A percentile compares a stretch with the other conserved stretches of the same genome.
Conservation (phyloP, 1,140 invertebrate genomes). For the Caenorhabditis remanei region DNA sequence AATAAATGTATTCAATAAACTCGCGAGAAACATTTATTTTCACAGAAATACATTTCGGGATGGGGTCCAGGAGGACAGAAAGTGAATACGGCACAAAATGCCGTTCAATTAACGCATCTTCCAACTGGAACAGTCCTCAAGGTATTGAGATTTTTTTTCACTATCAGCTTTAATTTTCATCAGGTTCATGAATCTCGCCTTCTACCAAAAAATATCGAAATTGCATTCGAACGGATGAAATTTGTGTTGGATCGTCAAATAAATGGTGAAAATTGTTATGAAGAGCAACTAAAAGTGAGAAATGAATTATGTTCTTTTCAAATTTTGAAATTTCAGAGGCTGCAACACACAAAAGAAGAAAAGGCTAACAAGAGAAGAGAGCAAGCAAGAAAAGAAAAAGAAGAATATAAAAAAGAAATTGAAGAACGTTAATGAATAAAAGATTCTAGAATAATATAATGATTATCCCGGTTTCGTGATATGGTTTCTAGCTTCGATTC, state of each 20-base stretch:
- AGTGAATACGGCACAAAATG: constrained; percentile 74
- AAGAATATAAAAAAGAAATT: constrained; percentile 31
- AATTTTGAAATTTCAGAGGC: constrained; percentile 65
- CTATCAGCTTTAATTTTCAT: not conserved
- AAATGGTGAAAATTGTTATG: constrained; percentile 75
- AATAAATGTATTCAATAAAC: not conserved
- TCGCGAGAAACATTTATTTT: constrained; percentile 1
- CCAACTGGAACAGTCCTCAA: constrained; percentile 72
- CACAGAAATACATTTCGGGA: constrained; percentile 71
- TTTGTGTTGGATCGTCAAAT: constrained; percentile 71
- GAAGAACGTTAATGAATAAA: constrained; percentile 7
- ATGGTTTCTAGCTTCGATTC: no score
- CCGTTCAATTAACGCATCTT: constrained; percentile 72
- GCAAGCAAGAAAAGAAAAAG: constrained; percentile 53
- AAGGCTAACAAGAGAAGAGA: constrained; percentile 48
- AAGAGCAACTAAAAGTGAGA: constrained; percentile 71
- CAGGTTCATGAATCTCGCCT: constrained; percentile 73
- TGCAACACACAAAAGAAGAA: constrained; percentile 65
- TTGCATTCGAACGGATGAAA: constrained; percentile 73
- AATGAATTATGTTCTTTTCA: constrained; percentile 60
- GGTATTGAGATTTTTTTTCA: constrained; percentile 32
- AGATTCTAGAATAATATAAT: not conserved
- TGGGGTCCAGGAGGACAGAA: constrained; percentile 75
- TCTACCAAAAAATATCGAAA: constrained; percentile 70
- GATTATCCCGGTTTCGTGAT: not conserved